phyloP scores from a whole-genome alignment of 2,113 vertebrate genomes.

The Pterocles orientalis region DNA sequence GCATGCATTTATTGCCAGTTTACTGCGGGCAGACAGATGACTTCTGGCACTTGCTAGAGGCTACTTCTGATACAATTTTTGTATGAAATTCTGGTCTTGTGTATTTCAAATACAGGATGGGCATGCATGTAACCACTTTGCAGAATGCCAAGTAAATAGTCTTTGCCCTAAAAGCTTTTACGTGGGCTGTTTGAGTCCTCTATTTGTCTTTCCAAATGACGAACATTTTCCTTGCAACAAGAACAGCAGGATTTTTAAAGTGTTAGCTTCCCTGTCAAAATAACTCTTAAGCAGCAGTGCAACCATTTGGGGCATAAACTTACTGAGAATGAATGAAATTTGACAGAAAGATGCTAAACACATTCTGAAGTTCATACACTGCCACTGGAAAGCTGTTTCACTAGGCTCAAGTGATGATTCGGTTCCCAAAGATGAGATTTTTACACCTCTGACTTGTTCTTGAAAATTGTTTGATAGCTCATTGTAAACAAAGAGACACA shows the following conservation, averaged over 20 bases:
- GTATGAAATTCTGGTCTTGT: not conserved
- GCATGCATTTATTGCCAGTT: not conserved
- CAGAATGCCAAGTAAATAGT: not conserved
- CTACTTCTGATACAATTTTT: not conserved
- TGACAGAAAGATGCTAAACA: not conserved
- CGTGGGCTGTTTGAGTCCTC: not conserved
- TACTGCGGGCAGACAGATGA: not conserved
- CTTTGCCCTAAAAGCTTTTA: not conserved
- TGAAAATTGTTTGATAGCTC: not conserved
- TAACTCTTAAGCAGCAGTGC: not conserved
- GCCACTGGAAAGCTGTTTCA: not conserved
- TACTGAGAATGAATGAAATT: not conserved
- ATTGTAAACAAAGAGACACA: not conserved
- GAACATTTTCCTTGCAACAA: not conserved
- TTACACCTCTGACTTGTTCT: not conserved
- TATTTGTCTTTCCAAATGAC: not conserved
- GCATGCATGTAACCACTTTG: not conserved
- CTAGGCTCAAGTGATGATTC: not conserved
- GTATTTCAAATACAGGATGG: not conserved
- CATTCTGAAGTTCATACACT: not conserved
- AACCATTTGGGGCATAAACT: not conserved
- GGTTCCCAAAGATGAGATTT: not conserved
- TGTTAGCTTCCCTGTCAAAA: slow-evolving; percentile 34
- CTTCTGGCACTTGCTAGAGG: not conserved
- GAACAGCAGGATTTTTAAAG: not conserved